Base-by-base conservation (phyloP, 2,888 invertebrate genomes). In the Clistopyga incitator region DNA sequence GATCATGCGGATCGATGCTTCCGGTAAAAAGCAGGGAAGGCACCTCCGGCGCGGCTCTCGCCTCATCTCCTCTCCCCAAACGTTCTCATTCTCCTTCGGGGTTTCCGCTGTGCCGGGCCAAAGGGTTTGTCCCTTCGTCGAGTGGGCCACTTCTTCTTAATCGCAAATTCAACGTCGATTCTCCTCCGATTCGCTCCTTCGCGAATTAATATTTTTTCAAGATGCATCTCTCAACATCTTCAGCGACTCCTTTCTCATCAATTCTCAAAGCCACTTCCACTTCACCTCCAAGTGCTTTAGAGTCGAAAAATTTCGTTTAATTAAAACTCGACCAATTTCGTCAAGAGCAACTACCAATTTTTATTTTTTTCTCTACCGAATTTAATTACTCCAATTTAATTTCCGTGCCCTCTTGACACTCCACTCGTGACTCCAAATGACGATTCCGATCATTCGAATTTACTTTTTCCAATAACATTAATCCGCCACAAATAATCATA, bases 1-100 rank as follows among this genome's bases (percentile, higher is more conserved):
- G 85, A 86, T 86, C 86, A 86, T 81, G 78, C 75, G 81, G 85
- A 83, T 86, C 86, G 85, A 86, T 86, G 86, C 82, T 82, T 85
- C 83, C 79, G 82, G 84, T 82, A 78, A 84, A 84, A 85, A 79
- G 77, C 81, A 70, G 59, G 23, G 34, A 47, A 50, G 72, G 42
- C 71, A n/a, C 52, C 50, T 50, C 50, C 23, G 34, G 34, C 34
- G 11, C 6, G n/a, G 42, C 54, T 15, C 71, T 56, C 50, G 25
- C 42, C 47, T 71, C 54, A 52, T 52, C 70, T 34, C 13, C 67
- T 67, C 64, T n/a, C 65, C 42, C 38, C 54, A n/a, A 77, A 68
- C 42, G 38, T 45, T 54, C 52, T 38, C 56, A 1, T 70, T 38
- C 61, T 38, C 61, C 61, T 38, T 61, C 38, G n/a, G 10, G 8